Evolutionary conservation across 2,888 invertebrate genomes (phyloP), one percentile per base, ranked within the genome.

Genomic region (Aphrophora alni): DNA sequence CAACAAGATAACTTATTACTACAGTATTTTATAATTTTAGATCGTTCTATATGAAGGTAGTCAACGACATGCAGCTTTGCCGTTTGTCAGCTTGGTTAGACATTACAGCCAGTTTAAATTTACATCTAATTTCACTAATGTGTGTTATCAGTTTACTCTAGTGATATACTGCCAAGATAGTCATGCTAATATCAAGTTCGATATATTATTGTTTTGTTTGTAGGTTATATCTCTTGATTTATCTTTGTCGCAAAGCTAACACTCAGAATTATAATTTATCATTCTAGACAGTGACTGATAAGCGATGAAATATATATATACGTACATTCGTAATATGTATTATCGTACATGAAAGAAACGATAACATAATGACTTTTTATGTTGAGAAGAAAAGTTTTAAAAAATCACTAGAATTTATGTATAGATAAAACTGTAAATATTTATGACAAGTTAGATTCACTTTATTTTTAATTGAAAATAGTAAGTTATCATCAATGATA

Each of bases 51-150:
- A 8, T 33, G 33, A 3, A 21, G 21, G 4, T 21, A 21, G 59
- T 59, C 59, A 44, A 44, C 14, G 14, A 2, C 59, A 59, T n/a
- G 21, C 59, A 21, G 12, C 21, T 14, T 44, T 59, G 21, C 14
- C 59, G 21, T 59, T 21, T 59, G 59, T 59, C 59, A 59, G 59
- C n/a, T 2, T 59, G 21, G 21, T 14, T 59, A 59, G 59, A 59
- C 59, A 21, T 59, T 44, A 44, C 12, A 59, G 21, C 21, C 21
- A n/a, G 5, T n/a, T 21, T 59, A 59, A n/a, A 59, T 59, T 59
- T 59, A 59, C 59, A 59, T 59, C 59, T 59, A 59, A 59, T 59
- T 59, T 59, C n/a, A 59, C 59, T 59, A 59, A 59, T 59, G 59
- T 21, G 21, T 59, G 21, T 21, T 21, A 59, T 59, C 59, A 59